Base-by-base conservation (phyloP, 2,797 vertebrate species). In the Phalanger gymnotis region DNA sequence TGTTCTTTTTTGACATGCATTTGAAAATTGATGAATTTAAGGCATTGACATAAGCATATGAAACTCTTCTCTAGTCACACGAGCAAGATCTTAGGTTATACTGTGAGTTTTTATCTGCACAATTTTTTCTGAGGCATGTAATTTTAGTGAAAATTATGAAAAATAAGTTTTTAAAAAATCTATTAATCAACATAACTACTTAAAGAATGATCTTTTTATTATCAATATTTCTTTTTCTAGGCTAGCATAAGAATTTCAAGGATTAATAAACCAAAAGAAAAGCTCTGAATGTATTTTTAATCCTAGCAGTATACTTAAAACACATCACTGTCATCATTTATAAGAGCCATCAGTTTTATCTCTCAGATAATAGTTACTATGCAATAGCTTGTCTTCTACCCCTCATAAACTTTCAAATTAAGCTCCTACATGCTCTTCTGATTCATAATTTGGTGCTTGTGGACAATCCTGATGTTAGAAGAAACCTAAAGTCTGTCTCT, bases 381-480 rank as follows among this genome's bases (percentile, higher is more conserved):
- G 98, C 97, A 98, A 98, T 96, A 98, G 96, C 93, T 97, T 93
- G 94, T 97, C 98, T 98, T 97, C 93, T 96, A 97, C 30, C 96
- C 94, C 94, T 98, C 97, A 98, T 98, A 98, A 98, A 98, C 93
- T 98, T 97, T 98, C 92, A 98, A 98, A 98, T 98, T 98, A 98
- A 98, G 96, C 95, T 98, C 98, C 97, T 98, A 96, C 97, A 96
- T 9, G 94, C 54, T 98, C 96, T 97, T 94, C 55, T 97, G 95
- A 96, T 98, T 98, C 94, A 96, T 96, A 97, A 97, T 98, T 97
- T 97, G 96, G 92, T 97, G 96, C 96, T 98, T 96, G 96, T 97
- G 94, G 98, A 98, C 89, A 98, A 58, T 40, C 56, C 93, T 94
- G 94, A 92, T 66, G 93, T 97, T 95, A 95, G 96, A 97, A 97